Percentiles rank a stretch among this genome's conserved stretches.
phyloP scores from a whole-genome alignment of 2,113 vertebrate species.

The Macrotis lagotis region DNA sequence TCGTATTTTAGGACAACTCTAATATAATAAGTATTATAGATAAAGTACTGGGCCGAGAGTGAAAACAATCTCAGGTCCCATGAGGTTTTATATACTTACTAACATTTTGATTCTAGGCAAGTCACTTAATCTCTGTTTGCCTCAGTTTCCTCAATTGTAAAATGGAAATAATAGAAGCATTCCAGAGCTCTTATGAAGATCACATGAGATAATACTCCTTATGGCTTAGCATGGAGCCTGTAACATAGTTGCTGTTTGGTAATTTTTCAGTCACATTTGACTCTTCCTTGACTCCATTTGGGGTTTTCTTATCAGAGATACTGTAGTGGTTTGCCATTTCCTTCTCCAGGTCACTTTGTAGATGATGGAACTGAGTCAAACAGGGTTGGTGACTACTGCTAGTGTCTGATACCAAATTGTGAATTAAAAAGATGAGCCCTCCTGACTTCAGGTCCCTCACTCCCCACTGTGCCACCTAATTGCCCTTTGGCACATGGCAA shows the following conservation, averaged over 20 bases:
- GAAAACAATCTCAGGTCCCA: not conserved
- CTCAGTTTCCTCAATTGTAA: not conserved
- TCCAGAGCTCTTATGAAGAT: not conserved
- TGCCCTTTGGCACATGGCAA: not conserved
- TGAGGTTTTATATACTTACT: not conserved
- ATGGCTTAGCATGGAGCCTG: too few relatives aligned
- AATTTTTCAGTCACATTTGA: too few relatives aligned
- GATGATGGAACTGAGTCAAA: not conserved
- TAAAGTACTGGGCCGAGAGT: not conserved
- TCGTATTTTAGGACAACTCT: not conserved
- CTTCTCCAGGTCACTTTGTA: not conserved
- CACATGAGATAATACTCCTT: too few relatives aligned
- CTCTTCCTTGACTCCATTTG: too few relatives aligned
- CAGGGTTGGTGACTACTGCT: not conserved
- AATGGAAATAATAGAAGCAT: not conserved
- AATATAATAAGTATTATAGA: not conserved
- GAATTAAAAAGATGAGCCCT: not conserved
- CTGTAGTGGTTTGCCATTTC: not conserved
- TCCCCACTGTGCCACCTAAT: not conserved
- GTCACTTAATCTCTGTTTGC: not conserved
- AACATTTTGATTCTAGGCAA: not conserved
- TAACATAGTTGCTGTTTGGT: too few relatives aligned
- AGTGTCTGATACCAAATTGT: not conserved
- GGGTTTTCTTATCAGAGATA: too few relatives aligned
- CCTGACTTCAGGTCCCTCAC: not conserved